A percentile compares a stretch with the other conserved stretches of the same genome.
phyloP scores from a whole-genome alignment of 92 coral and sea anemone genomes.

The Porites divaricata region DNA sequence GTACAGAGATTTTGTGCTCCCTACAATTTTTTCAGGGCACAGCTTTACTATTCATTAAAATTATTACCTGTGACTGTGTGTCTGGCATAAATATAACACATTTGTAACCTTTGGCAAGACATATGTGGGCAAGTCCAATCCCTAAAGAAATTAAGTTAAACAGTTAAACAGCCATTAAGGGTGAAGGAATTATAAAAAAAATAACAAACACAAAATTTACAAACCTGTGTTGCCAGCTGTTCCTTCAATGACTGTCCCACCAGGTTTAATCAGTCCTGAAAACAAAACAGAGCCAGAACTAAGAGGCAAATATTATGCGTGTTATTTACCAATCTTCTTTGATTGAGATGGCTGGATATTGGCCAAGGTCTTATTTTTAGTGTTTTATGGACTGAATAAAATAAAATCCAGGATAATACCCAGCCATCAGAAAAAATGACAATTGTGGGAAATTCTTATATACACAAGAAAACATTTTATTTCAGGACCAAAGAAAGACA shows the following conservation, averaged over 20 bases:
- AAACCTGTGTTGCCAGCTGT: conserved; percentile 99
- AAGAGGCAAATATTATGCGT: background rate
- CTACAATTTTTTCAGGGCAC: too few species aligned
- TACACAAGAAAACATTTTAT: too few species aligned
- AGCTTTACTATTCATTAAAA: background rate
- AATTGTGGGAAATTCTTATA: too few species aligned
- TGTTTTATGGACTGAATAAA: too few species aligned
- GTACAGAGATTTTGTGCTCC: too few species aligned
- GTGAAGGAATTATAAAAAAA: background rate
- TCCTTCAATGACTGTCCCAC: conserved; percentile 96
- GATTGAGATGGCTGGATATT: too few species aligned
- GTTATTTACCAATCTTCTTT: too few species aligned
- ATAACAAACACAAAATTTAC: background rate
- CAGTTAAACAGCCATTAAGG: background rate
- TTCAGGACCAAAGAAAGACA: too few species aligned
- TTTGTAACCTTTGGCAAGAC: conserved; percentile 95
- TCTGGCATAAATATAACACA: conserved; percentile 97
- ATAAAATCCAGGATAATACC: too few species aligned
- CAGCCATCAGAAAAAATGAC: too few species aligned
- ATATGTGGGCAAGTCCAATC: conserved; percentile 96
- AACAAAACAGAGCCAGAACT: background rate
- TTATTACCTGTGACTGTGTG: conserved; percentile 92
- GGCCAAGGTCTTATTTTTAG: too few species aligned
- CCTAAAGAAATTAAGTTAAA: conserved; percentile 51
- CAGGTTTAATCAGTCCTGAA: conserved; percentile 80